These are phyloP conservation scores for Ornithorhynchus anatinus DNA, from an alignment of 2,113 vertebrate species.

Conservation along the genomic window DNA sequence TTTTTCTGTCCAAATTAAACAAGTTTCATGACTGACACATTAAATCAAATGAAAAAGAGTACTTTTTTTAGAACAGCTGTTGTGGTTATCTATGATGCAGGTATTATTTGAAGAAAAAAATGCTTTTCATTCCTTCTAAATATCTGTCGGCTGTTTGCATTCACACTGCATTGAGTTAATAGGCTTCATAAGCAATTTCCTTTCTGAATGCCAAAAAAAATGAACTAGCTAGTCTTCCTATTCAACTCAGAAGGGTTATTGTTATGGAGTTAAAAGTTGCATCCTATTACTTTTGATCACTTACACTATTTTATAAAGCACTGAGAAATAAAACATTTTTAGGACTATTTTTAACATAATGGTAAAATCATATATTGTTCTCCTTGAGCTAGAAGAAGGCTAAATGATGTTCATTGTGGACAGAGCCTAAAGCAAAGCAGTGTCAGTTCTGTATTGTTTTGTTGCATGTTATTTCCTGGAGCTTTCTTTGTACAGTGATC, in stretches of 20 bases:
- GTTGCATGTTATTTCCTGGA: too few species aligned
- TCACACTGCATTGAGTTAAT: constrained; percentile 9
- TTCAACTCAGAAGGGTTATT: too few species aligned
- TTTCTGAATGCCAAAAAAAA: constrained; percentile 26
- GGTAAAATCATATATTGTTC: too few species aligned
- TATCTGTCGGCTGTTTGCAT: background rate
- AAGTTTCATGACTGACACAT: background rate
- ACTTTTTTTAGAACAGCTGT: background rate
- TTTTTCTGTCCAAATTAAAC: background rate
- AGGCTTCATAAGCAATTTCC: constrained; percentile 17
- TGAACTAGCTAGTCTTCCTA: constrained; percentile 12
- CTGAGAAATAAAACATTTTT: constrained; percentile 12
- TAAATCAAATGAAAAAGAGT: background rate
- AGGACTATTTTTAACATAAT: background rate
- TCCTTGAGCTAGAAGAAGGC: too few species aligned
- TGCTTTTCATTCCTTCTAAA: background rate
- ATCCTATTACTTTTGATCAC: background rate
- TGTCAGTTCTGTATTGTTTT: too few species aligned
- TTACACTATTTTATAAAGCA: background rate
- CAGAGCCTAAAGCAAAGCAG: too few species aligned
- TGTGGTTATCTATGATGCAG: background rate
- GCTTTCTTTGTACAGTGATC: too few species aligned
- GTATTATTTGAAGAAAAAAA: constrained; percentile 29
- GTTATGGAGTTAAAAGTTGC: background rate
- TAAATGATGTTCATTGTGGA: too few species aligned